Base-by-base conservation (phyloP, 2,888 invertebrate species). In the Axea sp. region DNA sequence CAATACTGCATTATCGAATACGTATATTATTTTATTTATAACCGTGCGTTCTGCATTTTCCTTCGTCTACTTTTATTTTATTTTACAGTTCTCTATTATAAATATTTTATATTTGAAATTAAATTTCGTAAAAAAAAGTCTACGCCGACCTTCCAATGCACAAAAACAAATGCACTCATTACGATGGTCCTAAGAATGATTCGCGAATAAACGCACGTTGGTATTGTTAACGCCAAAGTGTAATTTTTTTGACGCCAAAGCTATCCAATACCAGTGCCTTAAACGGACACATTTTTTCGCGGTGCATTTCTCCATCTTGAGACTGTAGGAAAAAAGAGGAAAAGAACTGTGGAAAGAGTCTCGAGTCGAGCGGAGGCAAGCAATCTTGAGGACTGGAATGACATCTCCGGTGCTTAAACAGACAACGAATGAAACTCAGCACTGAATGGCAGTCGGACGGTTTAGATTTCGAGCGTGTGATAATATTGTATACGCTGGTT, bases 361-460 rank as follows among this genome's bases (percentile, higher is more conserved):
- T 26, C 8, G 37, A 60, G 53, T 30, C 39, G 35, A 7, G 51
- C 53, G 49, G 64, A 49, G 49, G 71, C 59, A 72, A 67, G 67
- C 59, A 68, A 73, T 73, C 67, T 68, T 24, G 73, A 35, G 35
- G 30, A 35, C 62, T 62, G 55, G 67, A 73, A 68, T 62, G 73
- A 73, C 55, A 73, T 68, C 73, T 73, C 67, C 55, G 62, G 62
- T 57, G 62, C 59, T 73, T 68, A 67, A 73, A 60, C 49, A 60
- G 67, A 62, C 67, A 73, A 73, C 67, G 67, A 73, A 73, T 60
- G 67, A 73, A 67, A 67, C 55, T 57, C 59, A 35, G 45, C 55
- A 33, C 60, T 67, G 73, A 73, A 73, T 73, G 73, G 68, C 73
- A 73, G 73, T 60, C 67, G 67, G 67, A 68, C 62, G 49, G 67